Base-by-base conservation (phyloP, 2,797 vertebrate species). In the Bufotes viridis region DNA sequence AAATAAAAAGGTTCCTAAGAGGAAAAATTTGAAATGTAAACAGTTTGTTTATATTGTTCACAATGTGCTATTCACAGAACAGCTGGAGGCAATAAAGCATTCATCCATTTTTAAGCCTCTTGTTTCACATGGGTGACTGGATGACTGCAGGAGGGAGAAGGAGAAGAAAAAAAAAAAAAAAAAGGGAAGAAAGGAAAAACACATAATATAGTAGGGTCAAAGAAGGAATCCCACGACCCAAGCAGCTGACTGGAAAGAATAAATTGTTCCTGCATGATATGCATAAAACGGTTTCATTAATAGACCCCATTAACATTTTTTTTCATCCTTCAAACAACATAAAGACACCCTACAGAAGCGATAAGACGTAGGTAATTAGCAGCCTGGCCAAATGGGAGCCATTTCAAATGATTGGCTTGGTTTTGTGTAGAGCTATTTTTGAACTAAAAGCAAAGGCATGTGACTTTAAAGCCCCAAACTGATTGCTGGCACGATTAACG, bases 341-440 rank as follows among this genome's bases (percentile, higher is more conserved):
- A 61, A 88, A 90, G 11, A 65, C 42, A 34, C 80, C 82, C 84
- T 90, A 84, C 34, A 26, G 65, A 55, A 53, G 34, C 49, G 78
- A 82, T 67, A 88, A 89, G 82, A 88, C 58, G 87, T 55, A 86
- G 80, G 34, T 87, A 84, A 91, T 88, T 88, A 89, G 72, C 79
- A 60, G 88, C 29, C 15, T 67, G 80, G 8, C 57, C 81, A 49
- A 80, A 58, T 11, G 80, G 82, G 70, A 42, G 0, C 69, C 69
- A 34, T 70, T 72, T 65, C 0, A 58, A 8, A 89, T 7, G 7
- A 88, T 78, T 70, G 29, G 18, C 15, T 17, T 60, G 12, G 65
- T 72, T 89, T 90, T 82, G 58, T 75, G 70, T 81, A 87, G 18
- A 81, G 9, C 9, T 78, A 84, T 86, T 60, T n/a, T 85, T 65